Evolutionary conservation across 1,140 invertebrate species (phyloP), one percentile per base, ranked within the genome.

Genomic region (Panonychus citri): DNA sequence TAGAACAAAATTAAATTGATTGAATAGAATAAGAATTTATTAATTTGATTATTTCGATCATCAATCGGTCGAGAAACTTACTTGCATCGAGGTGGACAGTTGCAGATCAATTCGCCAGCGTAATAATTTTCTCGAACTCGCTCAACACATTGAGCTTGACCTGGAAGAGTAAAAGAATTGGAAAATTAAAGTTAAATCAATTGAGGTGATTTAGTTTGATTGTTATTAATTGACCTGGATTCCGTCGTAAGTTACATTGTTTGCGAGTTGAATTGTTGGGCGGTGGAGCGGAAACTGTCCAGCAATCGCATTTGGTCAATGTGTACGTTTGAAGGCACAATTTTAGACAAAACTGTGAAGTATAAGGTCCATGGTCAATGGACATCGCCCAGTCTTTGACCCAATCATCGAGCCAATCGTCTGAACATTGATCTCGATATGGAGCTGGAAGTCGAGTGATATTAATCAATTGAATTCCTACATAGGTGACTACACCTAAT

Each of bases 301-400:
- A 57, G 39, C 59, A 60, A 19, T 27, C n/a, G 34, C 55, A 57
- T 24, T 50, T 42, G 1, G 25, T 26, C n/a, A 59, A 46, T n/a
- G 55, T 59, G 24, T 39, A 39, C 8, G 27, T 21, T 46, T 60
- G 56, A 10, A 60, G 34, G 50, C 54, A 56, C 8, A 56, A 30
- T 55, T 60, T 60, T 1, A 60, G 37, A 49, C 56, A 60, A 26
- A 59, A 55, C 37, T 61, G 60, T 15, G 59, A 28, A n/a, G 60
- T 61, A 50, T 58, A 58, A 1, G 56, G 26, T 1, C 53, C 54
- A 46, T 61, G 55, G 30, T 53, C 21, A 7, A 59, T n/a, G 26
- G 15, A 15, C 26, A 26, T 21, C 1, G 60, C 57, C 60, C 60
- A 61, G 15, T 30, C 8, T 46, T 56, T 37, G 4, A 53, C 24